Evolutionary conservation across 2,797 vertebrate species (phyloP), one percentile per base, ranked within the genome.

Genomic region (Melanotaenia pygmaea): DNA sequence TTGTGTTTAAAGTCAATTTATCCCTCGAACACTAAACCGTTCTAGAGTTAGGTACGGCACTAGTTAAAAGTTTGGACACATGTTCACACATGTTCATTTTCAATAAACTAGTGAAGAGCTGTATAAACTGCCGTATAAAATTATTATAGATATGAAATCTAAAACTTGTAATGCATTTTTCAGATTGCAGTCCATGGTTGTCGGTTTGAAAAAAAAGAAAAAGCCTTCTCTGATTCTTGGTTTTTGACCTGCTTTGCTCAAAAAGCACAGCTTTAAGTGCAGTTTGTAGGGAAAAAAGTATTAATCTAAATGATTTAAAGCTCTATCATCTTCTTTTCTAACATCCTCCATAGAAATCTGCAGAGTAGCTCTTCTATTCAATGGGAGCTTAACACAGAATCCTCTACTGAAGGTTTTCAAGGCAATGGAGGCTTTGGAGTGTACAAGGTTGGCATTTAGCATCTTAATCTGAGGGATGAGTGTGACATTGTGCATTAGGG

Each of bases 401-500:
- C 89, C 81, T 83, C 73, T 72, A 76, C 69, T 76, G 80, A 86
- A 69, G 64, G 62, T 82, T 90, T 92, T 88, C 82, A 80, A 81
- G 77, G 86, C 86, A 77, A 74, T 59, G 72, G 80, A 80, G 74
- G 82, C 88, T 89, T 90, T 89, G 80, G 74, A 80, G 79, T 82
- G 84, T 68, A 75, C 86, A 84, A 86, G 81, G 88, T 86, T 90
- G 85, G 78, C 81, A 86, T 91, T 92, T 91, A 91, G 80, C 69
- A 70, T 89, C 84, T 89, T 92, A 92, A 91, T 93, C 92, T 89
- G 70, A 64, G 76, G 85, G 87, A 89, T 90, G 83, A 91, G 82
- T 86, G 86, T 87, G 85, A 91, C 88, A 91, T 89, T 91, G 91
- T 92, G 90, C 90, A 92, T 92, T 90, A 92, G 83, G 89, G 87